Evolutionary conservation across 2,888 invertebrate species (phyloP).

Genomic region (Adelognathus sp.): DNA sequence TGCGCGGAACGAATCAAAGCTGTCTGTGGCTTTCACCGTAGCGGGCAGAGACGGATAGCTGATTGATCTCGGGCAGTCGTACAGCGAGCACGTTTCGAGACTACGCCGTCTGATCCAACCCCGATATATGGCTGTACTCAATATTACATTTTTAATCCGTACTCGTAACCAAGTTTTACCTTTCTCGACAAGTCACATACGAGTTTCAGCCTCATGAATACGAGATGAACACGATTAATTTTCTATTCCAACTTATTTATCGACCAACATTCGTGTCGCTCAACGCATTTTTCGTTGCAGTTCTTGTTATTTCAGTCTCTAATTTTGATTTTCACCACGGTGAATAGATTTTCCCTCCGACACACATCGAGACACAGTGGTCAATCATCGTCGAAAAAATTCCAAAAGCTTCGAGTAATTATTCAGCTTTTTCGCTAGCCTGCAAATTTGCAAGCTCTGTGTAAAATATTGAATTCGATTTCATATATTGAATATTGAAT

Average conservation of each 20-base stretch:
- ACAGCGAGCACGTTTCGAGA: conserved; percentile 14
- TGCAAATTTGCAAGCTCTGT: not conserved
- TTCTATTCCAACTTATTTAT: not conserved
- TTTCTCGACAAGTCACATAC: not conserved
- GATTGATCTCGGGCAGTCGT: conserved; percentile 41
- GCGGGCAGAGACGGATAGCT: conserved; percentile 59
- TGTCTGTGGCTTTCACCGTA: conserved; percentile 57
- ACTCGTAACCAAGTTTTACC: not conserved
- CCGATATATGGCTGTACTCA: not conserved
- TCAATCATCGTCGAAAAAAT: not conserved
- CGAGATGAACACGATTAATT: not conserved
- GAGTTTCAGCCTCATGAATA: not conserved
- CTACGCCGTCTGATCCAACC: not conserved
- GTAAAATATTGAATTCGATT: not conserved
- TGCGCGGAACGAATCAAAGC: conserved; percentile 61
- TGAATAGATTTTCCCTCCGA: not conserved
- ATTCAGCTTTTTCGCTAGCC: not conserved
- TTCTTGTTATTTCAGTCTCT: too few relatives aligned
- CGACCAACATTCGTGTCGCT: too few relatives aligned
- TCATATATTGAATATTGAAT: too few relatives aligned
- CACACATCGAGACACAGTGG: not conserved
- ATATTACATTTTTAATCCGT: conserved; percentile 33
- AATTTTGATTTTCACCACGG: not conserved
- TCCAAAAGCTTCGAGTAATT: not conserved
- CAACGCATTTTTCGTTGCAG: too few relatives aligned